Evolutionary conservation across 2,797 vertebrate species (phyloP).

Genomic region (Sebastes steindachneri): DNA sequence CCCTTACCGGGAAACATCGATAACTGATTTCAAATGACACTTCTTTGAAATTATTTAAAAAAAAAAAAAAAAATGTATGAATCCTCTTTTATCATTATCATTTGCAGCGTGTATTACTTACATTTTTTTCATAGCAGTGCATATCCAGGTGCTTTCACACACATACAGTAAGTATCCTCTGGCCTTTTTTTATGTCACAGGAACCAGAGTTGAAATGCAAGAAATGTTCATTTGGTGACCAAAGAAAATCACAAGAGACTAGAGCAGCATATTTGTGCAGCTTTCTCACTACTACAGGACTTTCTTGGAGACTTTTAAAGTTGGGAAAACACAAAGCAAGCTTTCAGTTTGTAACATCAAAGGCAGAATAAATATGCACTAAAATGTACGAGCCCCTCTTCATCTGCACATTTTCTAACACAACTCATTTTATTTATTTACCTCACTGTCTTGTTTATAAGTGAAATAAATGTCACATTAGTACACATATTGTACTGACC

Average conservation of each 20-base stretch:
- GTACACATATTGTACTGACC: background rate
- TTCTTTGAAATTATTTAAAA: too few relatives aligned
- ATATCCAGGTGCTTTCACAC: background rate
- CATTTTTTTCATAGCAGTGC: background rate
- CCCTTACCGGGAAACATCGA: too few relatives aligned
- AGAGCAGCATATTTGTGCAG: background rate
- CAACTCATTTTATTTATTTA: background rate
- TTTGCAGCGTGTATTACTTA: background rate
- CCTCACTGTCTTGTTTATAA: background rate
- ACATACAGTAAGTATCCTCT: background rate
- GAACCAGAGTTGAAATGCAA: background rate
- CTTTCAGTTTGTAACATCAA: background rate
- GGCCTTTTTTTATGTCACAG: background rate
- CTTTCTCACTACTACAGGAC: background rate
- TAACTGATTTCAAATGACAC: too few relatives aligned
- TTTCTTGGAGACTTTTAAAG: background rate
- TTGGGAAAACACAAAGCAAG: background rate
- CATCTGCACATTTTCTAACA: background rate
- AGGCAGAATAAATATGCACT: background rate
- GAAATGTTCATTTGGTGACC: background rate
- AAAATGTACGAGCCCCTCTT: background rate
- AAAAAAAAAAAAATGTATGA: too few relatives aligned
- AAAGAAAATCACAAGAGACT: background rate
- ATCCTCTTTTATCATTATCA: background rate
- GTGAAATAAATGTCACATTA: background rate